Percentiles rank a stretch among this genome's conserved stretches.
phyloP scores from a whole-genome alignment of 2,888 invertebrate species.

The Aethes cnicana region DNA sequence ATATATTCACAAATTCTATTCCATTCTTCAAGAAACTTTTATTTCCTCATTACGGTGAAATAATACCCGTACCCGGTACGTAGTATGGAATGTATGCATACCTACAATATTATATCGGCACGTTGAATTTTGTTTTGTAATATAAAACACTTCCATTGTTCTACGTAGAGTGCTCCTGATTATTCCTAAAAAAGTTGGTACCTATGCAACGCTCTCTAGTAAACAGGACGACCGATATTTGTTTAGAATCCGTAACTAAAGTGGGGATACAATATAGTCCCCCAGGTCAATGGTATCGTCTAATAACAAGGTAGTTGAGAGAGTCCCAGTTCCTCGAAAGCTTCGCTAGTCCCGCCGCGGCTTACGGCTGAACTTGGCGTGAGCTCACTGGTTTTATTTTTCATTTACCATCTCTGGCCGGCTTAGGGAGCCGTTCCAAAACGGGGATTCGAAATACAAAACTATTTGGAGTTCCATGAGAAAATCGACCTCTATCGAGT shows the following conservation, averaged over 20 bases:
- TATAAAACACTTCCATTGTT: no score
- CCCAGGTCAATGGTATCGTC: constrained; percentile 46
- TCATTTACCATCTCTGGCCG: constrained; percentile 51
- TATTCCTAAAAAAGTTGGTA: no score
- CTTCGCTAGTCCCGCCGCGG: constrained; percentile 31
- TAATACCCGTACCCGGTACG: no score
- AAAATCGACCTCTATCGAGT: constrained; percentile 34
- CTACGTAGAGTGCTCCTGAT: no score
- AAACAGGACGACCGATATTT: constrained; percentile 1
- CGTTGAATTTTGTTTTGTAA: no score
- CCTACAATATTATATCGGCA: no score
- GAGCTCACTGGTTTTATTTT: constrained; percentile 54
- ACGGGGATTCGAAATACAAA: constrained; percentile 49
- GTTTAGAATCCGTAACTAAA: constrained; percentile 8
- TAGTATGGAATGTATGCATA: no score
- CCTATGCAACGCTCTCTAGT: no score
- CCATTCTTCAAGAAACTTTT: no score
- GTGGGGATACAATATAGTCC: constrained; percentile 3
- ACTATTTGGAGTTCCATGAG: constrained; percentile 41
- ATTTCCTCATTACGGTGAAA: no score
- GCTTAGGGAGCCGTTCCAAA: constrained; percentile 47
- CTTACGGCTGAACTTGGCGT: constrained; percentile 38
- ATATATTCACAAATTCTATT: no score
- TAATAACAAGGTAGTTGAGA: constrained; percentile 47
- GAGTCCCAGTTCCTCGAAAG: constrained; percentile 32